Conservation (phyloP, 2,113 vertebrate species). For the zebrafish (Danio rerio) region DNA sequence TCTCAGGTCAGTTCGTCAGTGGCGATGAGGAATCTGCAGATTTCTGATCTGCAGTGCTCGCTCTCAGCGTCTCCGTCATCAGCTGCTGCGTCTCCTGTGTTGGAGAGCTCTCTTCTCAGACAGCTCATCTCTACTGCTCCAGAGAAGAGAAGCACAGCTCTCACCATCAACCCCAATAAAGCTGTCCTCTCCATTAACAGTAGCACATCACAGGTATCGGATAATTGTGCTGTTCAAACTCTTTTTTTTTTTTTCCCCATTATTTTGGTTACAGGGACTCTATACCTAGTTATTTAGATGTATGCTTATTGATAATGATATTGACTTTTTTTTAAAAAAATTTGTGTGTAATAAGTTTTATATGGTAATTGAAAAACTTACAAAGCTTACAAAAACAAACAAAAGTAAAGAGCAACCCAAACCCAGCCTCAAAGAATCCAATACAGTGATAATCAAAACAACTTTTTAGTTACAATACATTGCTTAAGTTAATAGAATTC, state of each 20-base stretch:
- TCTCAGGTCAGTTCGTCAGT: constrained; percentile 73
- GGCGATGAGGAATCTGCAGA: constrained; percentile 71
- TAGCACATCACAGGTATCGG: constrained; percentile 80
- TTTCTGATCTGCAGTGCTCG: constrained; percentile 53
- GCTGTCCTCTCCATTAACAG: constrained; percentile 80
- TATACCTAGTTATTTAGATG: neutral
- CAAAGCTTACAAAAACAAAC: too few relatives aligned
- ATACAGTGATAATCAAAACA: too few relatives aligned
- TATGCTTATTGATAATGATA: neutral
- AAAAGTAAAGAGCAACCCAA: too few relatives aligned
- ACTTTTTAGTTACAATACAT: too few relatives aligned
- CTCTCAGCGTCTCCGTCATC: constrained; percentile 43
- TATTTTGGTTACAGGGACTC: neutral
- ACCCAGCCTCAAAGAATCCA: too few relatives aligned
- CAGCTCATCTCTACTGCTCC: constrained; percentile 65
- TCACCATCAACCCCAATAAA: constrained; percentile 79
- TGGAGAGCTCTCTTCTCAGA: constrained; percentile 75
- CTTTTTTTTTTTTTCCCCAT: neutral
- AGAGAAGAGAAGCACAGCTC: neutral
- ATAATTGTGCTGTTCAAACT: neutral
- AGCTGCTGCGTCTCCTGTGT: constrained; percentile 59
- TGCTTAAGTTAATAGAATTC: too few relatives aligned
- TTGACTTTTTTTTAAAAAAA: too few relatives aligned
- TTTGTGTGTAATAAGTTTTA: too few relatives aligned
- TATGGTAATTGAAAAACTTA: too few relatives aligned